Evolutionary conservation across 2,888 invertebrate species (phyloP).

Genomic region (Apodemia mormo): DNA sequence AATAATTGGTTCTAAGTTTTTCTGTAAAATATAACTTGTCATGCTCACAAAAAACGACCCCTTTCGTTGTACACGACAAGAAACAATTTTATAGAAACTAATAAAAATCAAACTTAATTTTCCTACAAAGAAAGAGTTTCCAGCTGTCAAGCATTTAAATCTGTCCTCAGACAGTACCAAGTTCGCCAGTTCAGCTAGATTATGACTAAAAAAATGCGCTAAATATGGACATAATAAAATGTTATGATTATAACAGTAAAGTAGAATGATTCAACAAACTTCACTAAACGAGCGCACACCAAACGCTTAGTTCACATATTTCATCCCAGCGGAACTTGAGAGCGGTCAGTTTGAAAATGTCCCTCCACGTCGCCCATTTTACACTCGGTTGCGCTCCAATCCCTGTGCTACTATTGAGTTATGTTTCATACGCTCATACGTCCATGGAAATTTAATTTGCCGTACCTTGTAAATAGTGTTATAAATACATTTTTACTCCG

Average conservation of each 20-base stretch:
- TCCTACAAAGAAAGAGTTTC: too few species aligned
- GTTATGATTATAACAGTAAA: background rate
- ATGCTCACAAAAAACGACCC: too few species aligned
- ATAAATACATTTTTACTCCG: conserved; percentile 3
- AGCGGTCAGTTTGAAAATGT: conserved; percentile 73
- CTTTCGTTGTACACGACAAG: too few species aligned
- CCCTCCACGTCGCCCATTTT: conserved; percentile 71
- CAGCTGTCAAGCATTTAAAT: too few species aligned
- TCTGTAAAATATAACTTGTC: too few species aligned
- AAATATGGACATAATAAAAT: background rate
- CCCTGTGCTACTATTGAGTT: conserved; percentile 69
- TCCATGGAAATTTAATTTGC: conserved; percentile 41
- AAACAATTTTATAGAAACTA: too few species aligned
- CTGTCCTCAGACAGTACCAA: too few species aligned
- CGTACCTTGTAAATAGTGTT: conserved; percentile 31
- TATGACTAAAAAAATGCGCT: background rate
- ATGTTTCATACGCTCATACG: conserved; percentile 61
- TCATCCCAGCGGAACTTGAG: conserved; percentile 48
- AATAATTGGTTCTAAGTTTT: too few species aligned
- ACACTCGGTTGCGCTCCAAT: conserved; percentile 67
- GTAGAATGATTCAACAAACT: background rate
- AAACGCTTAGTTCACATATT: conserved; percentile 59
- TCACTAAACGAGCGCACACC: conserved; percentile 39
- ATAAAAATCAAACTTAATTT: too few species aligned
- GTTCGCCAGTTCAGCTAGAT: too few species aligned